phyloP scores from a whole-genome alignment of 1,140 invertebrate species.

The Drosophila pandora region DNA sequence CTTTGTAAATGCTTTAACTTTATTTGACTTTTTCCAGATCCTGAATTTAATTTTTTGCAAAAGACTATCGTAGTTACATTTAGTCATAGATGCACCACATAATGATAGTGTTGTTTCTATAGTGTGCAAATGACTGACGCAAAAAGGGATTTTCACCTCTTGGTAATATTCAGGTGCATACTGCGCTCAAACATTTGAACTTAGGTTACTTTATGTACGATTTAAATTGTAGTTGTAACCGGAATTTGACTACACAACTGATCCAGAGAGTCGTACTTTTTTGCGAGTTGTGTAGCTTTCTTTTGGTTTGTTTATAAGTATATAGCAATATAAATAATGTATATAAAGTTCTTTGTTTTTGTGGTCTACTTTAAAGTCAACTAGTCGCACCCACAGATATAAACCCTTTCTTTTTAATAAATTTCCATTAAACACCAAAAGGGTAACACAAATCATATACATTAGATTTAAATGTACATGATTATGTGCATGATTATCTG shows the following conservation, averaged over 20 bases:
- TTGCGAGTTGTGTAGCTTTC: constrained; percentile 28
- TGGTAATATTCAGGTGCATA: constrained; percentile 9
- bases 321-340: constrained; percentile 82
- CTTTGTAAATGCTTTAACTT: constrained; percentile 78
- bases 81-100: constrained; percentile 41
- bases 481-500: constrained; percentile 48
- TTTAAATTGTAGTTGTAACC: constrained; percentile 62
- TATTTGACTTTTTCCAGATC: constrained; percentile 74
- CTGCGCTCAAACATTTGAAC: constrained; percentile 32
- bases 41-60: constrained; percentile 48
- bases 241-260: constrained; percentile 65
- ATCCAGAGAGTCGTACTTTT: constrained; percentile 53
- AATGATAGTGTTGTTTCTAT: constrained; percentile 52
- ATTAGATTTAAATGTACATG: constrained; percentile 60
- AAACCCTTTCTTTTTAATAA: constrained; percentile 18
- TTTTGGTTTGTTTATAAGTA: constrained; percentile 73
- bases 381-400: constrained; percentile 47
- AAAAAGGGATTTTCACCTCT: constrained; percentile 17
- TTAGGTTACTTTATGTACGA: constrained; percentile 6
- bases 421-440: constrained; percentile 41
- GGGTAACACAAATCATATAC: constrained; percentile 61
- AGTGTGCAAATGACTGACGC: constrained; percentile 46
- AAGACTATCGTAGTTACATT: constrained; percentile 43
- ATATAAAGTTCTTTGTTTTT: constrained; percentile 79
- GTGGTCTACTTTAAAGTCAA: constrained; percentile 79